Percentiles rank a stretch among this genome's conserved stretches.
Evolutionary conservation across 2,888 invertebrate genomes (phyloP).

Genomic region (Luperina nickerlii): DNA sequence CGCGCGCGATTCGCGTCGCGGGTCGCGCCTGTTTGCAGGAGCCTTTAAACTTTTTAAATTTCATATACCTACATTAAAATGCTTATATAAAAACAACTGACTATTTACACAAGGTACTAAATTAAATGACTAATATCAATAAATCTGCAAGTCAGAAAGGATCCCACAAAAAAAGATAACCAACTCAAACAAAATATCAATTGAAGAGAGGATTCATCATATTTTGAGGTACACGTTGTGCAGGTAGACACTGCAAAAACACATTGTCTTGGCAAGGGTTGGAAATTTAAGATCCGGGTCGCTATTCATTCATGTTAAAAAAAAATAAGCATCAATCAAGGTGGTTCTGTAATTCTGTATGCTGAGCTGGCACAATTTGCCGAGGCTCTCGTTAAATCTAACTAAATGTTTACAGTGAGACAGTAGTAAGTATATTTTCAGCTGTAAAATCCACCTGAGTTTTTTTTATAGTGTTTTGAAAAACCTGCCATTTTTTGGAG

Average conservation of each 20-base stretch:
- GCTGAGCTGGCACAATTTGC: not conserved
- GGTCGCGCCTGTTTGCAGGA: no score
- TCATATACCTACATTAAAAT: not conserved
- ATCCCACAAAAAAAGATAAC: constrained; percentile 6
- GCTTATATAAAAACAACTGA: not conserved
- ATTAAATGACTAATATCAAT: not conserved
- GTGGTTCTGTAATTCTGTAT: constrained; percentile 2
- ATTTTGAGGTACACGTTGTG: not conserved
- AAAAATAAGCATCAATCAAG: not conserved
- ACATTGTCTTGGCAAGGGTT: constrained; percentile 1
- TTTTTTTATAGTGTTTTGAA: not conserved
- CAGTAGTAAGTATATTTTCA: not conserved
- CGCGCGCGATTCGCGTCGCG: no score
- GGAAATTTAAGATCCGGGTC: constrained; percentile 2
- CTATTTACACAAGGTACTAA: not conserved
- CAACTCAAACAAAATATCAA: constrained; percentile 2
- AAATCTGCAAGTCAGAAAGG: constrained; percentile 30
- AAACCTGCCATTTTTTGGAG: not conserved
- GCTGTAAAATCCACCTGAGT: not conserved
- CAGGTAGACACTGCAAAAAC: constrained; percentile 30
- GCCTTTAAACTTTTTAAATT: not conserved
- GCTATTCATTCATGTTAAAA: constrained; percentile 7
- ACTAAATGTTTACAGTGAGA: not conserved
- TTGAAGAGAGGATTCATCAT: constrained; percentile 10
- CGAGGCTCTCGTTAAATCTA: not conserved